A percentile compares a stretch with the other conserved stretches of the same genome.
These are phyloP conservation scores for Sesia bembeciformis DNA, from an alignment of 2,888 invertebrate genomes.

Conservation along the genomic window DNA sequence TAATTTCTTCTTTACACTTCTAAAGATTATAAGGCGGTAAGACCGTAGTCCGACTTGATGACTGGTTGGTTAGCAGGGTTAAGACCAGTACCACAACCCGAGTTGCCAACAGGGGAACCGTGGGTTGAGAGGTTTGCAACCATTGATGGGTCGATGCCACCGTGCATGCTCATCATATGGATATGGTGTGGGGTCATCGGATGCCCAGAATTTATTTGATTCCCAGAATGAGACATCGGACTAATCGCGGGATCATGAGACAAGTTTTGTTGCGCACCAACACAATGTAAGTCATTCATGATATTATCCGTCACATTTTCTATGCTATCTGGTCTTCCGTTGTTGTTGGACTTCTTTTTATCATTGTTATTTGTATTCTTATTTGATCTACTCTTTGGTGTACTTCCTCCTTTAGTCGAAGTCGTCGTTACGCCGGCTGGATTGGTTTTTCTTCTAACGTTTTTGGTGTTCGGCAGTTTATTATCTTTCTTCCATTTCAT, in stretches of 20 bases:
- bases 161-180: slow-evolving; percentile 67
- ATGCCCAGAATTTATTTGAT: slow-evolving; percentile 67
- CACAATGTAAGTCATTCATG: slow-evolving; percentile 75
- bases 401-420: slow-evolving; percentile 63
- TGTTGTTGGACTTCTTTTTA: slow-evolving; percentile 69
- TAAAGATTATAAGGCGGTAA: slow-evolving; percentile 80
- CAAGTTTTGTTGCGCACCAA: slow-evolving; percentile 64
- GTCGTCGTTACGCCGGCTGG: slow-evolving; percentile 80
- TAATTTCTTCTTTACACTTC: slow-evolving; percentile 56
- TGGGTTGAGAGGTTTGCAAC: slow-evolving; percentile 65
- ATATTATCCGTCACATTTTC: slow-evolving; percentile 78
- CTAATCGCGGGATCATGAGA: slow-evolving; percentile 66
- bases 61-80: slow-evolving; percentile 65
- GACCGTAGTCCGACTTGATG: slow-evolving; percentile 91
- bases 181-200: slow-evolving; percentile 70
- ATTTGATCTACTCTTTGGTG: slow-evolving; percentile 80
- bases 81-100: slow-evolving; percentile 62
- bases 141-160: slow-evolving; percentile 64
- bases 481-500: slow-evolving; percentile 88
- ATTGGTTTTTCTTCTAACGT: slow-evolving; percentile 83
- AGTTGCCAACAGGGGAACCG: slow-evolving; percentile 69
- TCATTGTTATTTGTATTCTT: slow-evolving; percentile 72
- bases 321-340: slow-evolving; percentile 76
- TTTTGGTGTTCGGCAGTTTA: slow-evolving; percentile 89
- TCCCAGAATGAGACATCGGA: slow-evolving; percentile 64